Evolutionary conservation across 2,888 invertebrate species (phyloP).

Genomic region (Penaeus monodon): DNA sequence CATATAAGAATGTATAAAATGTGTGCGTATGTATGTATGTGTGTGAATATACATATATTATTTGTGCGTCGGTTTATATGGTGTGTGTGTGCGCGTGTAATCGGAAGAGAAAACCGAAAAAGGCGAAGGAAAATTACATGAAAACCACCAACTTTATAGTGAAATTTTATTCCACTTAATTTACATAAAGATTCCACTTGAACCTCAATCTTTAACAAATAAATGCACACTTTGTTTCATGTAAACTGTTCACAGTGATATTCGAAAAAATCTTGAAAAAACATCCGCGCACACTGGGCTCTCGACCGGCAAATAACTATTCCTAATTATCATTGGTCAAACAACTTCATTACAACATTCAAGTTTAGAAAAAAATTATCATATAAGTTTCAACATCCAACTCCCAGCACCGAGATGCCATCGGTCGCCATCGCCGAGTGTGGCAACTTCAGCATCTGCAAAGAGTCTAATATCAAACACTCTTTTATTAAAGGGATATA

Average conservation of each 20-base stretch:
- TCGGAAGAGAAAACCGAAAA: not conserved
- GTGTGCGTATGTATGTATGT: not conserved
- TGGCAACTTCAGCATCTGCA: no score
- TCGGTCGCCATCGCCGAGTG: no score
- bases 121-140: not conserved
- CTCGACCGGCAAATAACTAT: no score
- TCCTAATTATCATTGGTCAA: no score
- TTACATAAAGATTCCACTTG: constrained; percentile 54
- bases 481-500: no score
- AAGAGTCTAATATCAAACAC: no score
- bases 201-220: constrained; percentile 44
- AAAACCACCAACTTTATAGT: constrained; percentile 24
- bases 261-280: constrained; percentile 29
- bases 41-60: not conserved
- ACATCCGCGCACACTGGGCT: not conserved
- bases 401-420: no score
- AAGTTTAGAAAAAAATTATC: no score
- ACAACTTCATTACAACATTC: no score
- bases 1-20: constrained; percentile 2
- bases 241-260: constrained; percentile 31
- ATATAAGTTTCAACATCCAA: no score
- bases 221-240: constrained; percentile 27
- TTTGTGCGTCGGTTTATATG: not conserved
- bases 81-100: not conserved
- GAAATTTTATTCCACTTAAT: constrained; percentile 59